Conservation (phyloP, 2,113 vertebrate genomes). For the Antechinus flavipes region DNA sequence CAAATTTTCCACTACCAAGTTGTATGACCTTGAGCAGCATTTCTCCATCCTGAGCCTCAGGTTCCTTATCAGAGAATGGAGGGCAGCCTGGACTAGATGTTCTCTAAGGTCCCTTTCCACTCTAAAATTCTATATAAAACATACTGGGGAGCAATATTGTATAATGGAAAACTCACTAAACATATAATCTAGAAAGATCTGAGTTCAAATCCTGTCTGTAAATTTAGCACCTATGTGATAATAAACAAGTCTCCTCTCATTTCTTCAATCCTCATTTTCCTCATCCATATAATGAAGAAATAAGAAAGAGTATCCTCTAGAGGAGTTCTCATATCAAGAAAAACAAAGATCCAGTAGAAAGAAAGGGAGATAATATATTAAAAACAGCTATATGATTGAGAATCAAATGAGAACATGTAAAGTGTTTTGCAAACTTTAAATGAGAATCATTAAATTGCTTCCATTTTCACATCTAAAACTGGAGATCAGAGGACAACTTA, state of each 20-base stretch:
- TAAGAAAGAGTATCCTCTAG: background rate
- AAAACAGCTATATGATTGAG: background rate
- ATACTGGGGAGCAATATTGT: background rate
- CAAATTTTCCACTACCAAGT: background rate
- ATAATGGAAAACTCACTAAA: background rate
- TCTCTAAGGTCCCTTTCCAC: background rate
- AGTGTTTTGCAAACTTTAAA: background rate
- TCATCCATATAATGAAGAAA: background rate
- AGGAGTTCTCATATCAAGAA: background rate
- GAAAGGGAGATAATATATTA: background rate
- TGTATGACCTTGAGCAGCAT: background rate
- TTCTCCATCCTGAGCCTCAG: background rate
- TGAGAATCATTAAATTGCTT: background rate
- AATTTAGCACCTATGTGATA: background rate
- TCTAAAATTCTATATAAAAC: background rate
- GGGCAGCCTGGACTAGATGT: background rate
- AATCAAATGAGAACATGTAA: background rate
- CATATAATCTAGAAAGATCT: background rate
- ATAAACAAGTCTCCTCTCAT: background rate
- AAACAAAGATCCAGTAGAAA: background rate
- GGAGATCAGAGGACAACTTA: background rate
- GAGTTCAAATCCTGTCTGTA: background rate
- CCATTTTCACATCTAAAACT: background rate
- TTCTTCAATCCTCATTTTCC: background rate
- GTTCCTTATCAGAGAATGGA: background rate